Conservation (phyloP, 2,888 invertebrate species). For the Catonia carolina region DNA sequence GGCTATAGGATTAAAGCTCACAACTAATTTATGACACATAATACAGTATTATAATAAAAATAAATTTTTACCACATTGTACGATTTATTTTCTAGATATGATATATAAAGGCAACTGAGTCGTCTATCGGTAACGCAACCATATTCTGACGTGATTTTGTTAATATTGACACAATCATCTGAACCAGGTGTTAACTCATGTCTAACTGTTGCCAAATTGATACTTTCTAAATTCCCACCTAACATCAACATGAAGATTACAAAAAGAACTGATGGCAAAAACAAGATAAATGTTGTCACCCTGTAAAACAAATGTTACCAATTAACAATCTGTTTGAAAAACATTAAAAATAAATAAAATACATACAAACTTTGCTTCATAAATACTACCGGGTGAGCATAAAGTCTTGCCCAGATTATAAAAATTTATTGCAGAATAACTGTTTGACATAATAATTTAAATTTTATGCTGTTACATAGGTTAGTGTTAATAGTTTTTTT, state of each 20-base stretch:
- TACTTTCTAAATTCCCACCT: slow-evolving; percentile 73
- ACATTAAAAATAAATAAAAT: too few relatives aligned
- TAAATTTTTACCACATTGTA: slow-evolving; percentile 13
- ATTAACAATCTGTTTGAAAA: neutral
- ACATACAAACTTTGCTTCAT: too few relatives aligned
- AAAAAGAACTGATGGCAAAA: slow-evolving; percentile 78
- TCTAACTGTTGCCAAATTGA: slow-evolving; percentile 74
- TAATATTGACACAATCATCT: neutral
- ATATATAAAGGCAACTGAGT: slow-evolving; percentile 13
- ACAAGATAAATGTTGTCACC: slow-evolving; percentile 75
- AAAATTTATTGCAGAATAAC: too few relatives aligned
- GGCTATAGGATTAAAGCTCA: too few relatives aligned
- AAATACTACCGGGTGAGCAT: too few relatives aligned
- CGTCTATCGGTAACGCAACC: slow-evolving; percentile 6
- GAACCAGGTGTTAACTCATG: slow-evolving; percentile 52
- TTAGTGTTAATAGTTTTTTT: too few relatives aligned
- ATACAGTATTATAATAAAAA: too few relatives aligned
- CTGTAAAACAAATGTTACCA: slow-evolving; percentile 43
- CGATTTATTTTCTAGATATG: slow-evolving; percentile 3
- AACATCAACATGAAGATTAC: slow-evolving; percentile 81
- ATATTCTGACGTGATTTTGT: neutral
- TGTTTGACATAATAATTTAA: too few relatives aligned
- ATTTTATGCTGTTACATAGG: too few relatives aligned
- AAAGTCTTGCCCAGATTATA: too few relatives aligned
- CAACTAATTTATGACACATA: too few relatives aligned